Base-by-base conservation (phyloP, 2,888 invertebrate genomes). In the Elegia similella region DNA sequence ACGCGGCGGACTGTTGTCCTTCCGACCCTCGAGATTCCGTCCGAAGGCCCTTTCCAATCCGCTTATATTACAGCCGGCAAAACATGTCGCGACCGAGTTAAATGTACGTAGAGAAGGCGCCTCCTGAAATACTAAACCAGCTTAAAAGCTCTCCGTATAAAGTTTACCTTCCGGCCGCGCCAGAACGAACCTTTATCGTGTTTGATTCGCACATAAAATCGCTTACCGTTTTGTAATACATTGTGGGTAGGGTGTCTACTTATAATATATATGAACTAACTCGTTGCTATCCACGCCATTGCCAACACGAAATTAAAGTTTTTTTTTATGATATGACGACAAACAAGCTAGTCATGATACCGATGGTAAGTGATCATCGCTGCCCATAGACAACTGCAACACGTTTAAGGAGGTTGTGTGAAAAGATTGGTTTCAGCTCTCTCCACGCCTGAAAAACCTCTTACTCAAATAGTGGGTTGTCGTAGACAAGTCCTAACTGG, bases 61-160 rank as follows among this genome's bases (percentile, higher is more conserved):
- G 70, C 69, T 69, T 70, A 69, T 57, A 64, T 67, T 62, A 68
- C 64, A 64, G 62, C 60, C 57, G 58, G 56, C 55, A 61, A 46
- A 61, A 62, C 64, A 65, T 63, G 65, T 63, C 65, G 62, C 57
- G 65, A 61, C 57, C 63, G 66, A 66, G 63, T 66, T 63, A 61
- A 62, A 57, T 61, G 59, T 62, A 62, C 59, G 57, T 60, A 61
- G 54, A 53, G 52, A 55, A 57, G 48, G 44, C 57, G 52, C 48
- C 47, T 48, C 42, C 44, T 59, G 60, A 60, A 61, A 61, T 57
- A 55, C 53, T 63, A 62, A 62, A 61, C 59, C 62, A 56, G 59
- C 64, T 61, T 61, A 61, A 64, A 59, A 61, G 55, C 58, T 42
- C 58, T 42, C 30, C 53, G 52, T 17, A 15, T 30, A 50, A 60